These are phyloP conservation scores for Cyanoliseus patagonus DNA, from an alignment of 2,113 vertebrate genomes.

Conservation along the genomic window DNA sequence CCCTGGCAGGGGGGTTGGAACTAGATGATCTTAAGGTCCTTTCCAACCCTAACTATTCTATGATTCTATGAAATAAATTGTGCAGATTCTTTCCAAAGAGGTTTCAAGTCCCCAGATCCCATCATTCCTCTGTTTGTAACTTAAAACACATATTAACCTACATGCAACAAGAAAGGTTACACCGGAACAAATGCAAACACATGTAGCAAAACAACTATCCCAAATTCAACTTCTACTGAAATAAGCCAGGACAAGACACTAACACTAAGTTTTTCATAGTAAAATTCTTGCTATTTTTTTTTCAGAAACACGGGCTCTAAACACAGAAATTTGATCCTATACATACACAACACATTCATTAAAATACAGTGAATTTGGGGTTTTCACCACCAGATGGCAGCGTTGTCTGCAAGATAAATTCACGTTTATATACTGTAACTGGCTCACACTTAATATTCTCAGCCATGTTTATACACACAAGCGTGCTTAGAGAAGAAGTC, in stretches of 20 bases:
- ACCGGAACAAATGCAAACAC: background rate
- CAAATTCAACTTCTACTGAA: background rate
- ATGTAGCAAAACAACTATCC: background rate
- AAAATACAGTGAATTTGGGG: background rate
- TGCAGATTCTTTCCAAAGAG: background rate
- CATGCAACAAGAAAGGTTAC: background rate
- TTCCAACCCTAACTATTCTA: too few species aligned
- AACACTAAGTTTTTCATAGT: background rate
- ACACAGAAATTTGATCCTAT: background rate
- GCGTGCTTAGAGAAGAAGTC: background rate
- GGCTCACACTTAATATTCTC: background rate
- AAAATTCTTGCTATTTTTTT: background rate
- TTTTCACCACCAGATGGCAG: slow-evolving; percentile 74
- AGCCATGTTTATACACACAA: background rate
- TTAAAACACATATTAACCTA: background rate
- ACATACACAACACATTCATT: fast-evolving
- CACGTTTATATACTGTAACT: background rate
- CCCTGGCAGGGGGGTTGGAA: too few species aligned
- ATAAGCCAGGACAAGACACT: background rate
- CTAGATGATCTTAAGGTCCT: too few species aligned
- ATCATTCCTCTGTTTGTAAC: background rate
- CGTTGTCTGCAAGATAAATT: slow-evolving; percentile 12
- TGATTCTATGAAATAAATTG: background rate
- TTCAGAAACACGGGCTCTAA: background rate
- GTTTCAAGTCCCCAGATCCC: background rate